A percentile compares a stretch with the other conserved stretches of the same genome.
Conservation (phyloP, 2,797 vertebrate species). For the Accipiter minullus region DNA sequence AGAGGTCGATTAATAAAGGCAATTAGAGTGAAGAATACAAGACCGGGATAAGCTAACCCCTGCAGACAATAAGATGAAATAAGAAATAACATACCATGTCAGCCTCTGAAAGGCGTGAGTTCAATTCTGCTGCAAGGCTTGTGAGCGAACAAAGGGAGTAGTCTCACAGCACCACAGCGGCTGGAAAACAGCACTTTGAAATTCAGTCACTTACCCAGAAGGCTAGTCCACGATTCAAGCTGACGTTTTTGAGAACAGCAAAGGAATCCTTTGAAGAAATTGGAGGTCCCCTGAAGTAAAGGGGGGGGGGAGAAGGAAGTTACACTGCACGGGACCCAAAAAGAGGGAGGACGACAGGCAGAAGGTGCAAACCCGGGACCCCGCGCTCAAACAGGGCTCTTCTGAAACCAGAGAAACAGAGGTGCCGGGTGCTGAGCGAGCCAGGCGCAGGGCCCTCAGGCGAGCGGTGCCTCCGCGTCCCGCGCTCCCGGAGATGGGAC, state of each 20-base stretch:
- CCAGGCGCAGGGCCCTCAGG: rapidly evolving
- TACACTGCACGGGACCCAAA: not conserved
- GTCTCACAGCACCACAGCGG: not conserved
- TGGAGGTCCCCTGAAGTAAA: not conserved
- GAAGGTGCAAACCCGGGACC: not conserved
- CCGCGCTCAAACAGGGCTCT: not conserved
- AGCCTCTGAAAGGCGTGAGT: not conserved
- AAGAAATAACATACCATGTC: not conserved
- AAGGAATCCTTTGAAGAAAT: not conserved
- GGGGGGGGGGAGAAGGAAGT: not conserved
- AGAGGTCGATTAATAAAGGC: not conserved
- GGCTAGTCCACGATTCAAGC: not conserved
- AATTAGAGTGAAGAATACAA: not conserved
- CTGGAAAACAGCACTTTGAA: not conserved
- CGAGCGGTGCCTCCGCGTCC: rapidly evolving
- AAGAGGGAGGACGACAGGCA: not conserved
- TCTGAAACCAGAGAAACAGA: not conserved
- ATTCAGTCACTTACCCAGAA: not conserved
- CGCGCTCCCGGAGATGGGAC: too few relatives aligned
- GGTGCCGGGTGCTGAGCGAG: not conserved
- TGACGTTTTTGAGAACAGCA: not conserved
- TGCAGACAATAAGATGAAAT: not conserved
- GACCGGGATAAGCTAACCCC: not conserved
- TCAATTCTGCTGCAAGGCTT: not conserved
- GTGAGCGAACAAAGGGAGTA: not conserved